Conservation (phyloP, 1,140 invertebrate species). For the Orchesella cincta region DNA sequence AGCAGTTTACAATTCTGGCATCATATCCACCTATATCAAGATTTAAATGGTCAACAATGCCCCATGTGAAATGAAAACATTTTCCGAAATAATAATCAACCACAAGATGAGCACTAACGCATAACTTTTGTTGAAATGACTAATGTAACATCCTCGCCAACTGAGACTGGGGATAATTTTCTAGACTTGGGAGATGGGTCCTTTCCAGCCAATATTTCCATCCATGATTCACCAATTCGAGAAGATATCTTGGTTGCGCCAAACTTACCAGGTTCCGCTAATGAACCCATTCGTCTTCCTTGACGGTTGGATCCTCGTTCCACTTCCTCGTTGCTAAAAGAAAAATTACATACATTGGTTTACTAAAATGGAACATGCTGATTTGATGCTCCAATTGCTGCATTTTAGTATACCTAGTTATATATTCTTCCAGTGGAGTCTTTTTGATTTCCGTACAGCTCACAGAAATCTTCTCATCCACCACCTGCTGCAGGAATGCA, state of each 20-base stretch:
- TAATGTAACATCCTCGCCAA: constrained; percentile 49
- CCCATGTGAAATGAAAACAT: too few species aligned
- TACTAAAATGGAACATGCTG: background rate
- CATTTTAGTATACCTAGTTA: background rate
- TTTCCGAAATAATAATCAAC: background rate
- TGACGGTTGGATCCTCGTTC: constrained; percentile 24
- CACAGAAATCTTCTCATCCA: constrained; percentile 49
- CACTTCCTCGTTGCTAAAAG: constrained; percentile 12
- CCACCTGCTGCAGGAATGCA: constrained; percentile 48
- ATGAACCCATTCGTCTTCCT: constrained; percentile 38
- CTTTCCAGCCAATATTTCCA: constrained; percentile 48
- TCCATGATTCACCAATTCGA: constrained; percentile 49
- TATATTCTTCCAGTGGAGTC: constrained; percentile 21
- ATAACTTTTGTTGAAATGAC: constrained; percentile 49
- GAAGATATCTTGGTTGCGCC: constrained; percentile 33
- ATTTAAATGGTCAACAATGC: too few species aligned
- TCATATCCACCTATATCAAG: constrained; percentile 66
- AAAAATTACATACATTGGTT: background rate
- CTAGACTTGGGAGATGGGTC: constrained; percentile 50
- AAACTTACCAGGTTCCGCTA: constrained; percentile 34
- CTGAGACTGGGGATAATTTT: constrained; percentile 41
- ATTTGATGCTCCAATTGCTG: too few species aligned
- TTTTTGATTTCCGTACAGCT: constrained; percentile 41
- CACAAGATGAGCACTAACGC: constrained; percentile 31
- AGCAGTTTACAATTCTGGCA: constrained; percentile 70